Evolutionary conservation across 2,113 vertebrate genomes (phyloP), one percentile per base, ranked within the genome.

Genomic region (Cinclus cinclus): DNA sequence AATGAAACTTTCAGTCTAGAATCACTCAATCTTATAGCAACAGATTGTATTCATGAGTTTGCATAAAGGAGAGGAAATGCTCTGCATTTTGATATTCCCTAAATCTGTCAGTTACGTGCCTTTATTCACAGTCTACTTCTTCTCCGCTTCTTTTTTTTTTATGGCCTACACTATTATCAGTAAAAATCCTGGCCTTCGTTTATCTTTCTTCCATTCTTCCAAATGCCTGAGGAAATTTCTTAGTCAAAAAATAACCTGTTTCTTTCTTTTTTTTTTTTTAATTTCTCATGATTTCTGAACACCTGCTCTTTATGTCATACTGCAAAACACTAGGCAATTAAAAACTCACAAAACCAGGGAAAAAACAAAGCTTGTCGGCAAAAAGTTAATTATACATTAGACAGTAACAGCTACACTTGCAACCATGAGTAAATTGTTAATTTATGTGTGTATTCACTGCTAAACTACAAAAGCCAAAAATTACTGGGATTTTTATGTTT

Each of bases 251-350:
- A 69, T 82, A 94, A 92, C 70, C 52, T 89, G 33, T 35, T 60
- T 92, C 35, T 87, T 67, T 22, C 30, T 41, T 41, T 70, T 35
- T 74, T 71, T n/a, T 88, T 69, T 67, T 67, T 37, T 35, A 49
- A 89, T 75, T 83, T 89, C 77, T 77, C 67, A 55, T n/a, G 24
- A 41, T 75, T 94, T 90, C 95, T 92, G 69, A 97, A 93, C 95
- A 97, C 94, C 96, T 97, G 93, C 75, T 95, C 80, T 97, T 97
- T 90, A 90, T 81, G 79, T 74, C 23, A 2, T 60, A 77, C 83
- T 87, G 70, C 85, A 94, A 93, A 97, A 96, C 59, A 87, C 46
- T 25, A 69, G 77, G 88, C 89, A 95, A 92, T 94, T 94, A 97
- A 93, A 96, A 94, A 90, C 95, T 82, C 56, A 35, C 67, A 95